These are phyloP conservation scores for Oenanthe melanoleuca DNA, from an alignment of 2,113 vertebrate genomes.

Conservation along the genomic window DNA sequence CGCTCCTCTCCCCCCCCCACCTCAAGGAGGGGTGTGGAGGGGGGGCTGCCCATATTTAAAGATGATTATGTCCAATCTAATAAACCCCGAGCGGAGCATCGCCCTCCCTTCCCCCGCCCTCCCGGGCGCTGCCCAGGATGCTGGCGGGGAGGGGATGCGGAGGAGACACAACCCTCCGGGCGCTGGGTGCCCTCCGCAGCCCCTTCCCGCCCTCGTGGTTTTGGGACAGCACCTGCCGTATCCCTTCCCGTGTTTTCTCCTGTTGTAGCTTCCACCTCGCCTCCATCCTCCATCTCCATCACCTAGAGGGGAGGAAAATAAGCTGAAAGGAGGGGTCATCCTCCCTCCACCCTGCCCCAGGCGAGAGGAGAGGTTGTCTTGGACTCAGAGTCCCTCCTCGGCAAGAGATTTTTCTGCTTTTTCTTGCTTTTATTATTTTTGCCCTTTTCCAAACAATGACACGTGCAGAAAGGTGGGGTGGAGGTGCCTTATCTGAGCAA, in stretches of 20 bases:
- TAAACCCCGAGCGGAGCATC: conserved; percentile 72
- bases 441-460: background rate
- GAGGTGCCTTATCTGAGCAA: background rate
- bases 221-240: conserved; percentile 40
- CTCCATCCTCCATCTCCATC: conserved; percentile 44
- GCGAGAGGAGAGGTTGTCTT: background rate
- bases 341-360: background rate
- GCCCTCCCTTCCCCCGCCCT: conserved; percentile 63
- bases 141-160: background rate
- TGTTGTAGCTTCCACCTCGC: conserved; percentile 55
- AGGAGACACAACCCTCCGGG: background rate
- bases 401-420: background rate
- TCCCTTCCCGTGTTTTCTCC: conserved; percentile 54
- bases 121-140: conserved; percentile 41
- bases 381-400: background rate
- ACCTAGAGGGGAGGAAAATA: background rate
- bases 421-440: background rate
- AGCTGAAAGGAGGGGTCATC: background rate
- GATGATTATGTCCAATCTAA: conserved; percentile 78
- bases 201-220: background rate
- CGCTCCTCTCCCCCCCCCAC: background rate
- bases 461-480: conserved; percentile 65
- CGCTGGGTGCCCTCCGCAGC: background rate
- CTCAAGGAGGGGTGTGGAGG: conserved; percentile 9
- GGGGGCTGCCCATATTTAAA: conserved; percentile 64